Conservation (phyloP, 2,113 vertebrate species). For the Pseudorasbora parva region DNA sequence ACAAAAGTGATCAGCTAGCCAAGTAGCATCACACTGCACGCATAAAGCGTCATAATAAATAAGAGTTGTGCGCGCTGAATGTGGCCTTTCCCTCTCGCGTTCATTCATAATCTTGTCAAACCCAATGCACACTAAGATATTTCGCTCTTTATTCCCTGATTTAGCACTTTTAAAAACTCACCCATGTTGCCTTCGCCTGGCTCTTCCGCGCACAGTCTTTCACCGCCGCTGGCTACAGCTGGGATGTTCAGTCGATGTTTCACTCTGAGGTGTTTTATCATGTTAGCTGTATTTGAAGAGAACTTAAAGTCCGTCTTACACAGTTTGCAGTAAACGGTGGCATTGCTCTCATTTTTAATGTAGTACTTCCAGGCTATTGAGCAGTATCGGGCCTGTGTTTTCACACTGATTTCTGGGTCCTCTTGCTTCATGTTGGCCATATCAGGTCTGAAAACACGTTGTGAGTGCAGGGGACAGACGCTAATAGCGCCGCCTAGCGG, state of each 20-base stretch:
- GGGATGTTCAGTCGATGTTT: slow-evolving; percentile 27
- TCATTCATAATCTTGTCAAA: neutral
- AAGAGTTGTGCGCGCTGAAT: neutral
- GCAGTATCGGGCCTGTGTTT: slow-evolving; percentile 18
- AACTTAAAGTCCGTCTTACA: slow-evolving; percentile 35
- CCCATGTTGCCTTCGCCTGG: neutral
- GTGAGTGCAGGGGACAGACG: neutral
- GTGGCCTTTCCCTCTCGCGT: neutral
- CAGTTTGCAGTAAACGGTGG: slow-evolving; percentile 29
- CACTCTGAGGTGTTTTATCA: slow-evolving; percentile 39
- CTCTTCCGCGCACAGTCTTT: slow-evolving; percentile 12
- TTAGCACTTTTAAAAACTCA: neutral
- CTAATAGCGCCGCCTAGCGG: slow-evolving; percentile 4
- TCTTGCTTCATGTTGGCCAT: slow-evolving; percentile 39
- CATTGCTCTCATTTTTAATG: slow-evolving; percentile 46
- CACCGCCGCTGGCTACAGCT: neutral
- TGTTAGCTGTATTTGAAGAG: slow-evolving; percentile 29
- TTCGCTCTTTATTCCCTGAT: neutral
- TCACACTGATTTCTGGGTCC: neutral
- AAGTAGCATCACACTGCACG: neutral
- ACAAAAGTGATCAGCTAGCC: neutral
- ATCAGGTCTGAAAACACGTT: slow-evolving; percentile 17
- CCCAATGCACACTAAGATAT: neutral
- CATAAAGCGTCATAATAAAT: neutral
- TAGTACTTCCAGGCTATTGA: slow-evolving; percentile 58